Evolutionary conservation across 2,888 invertebrate species (phyloP).

Genomic region (Seira ritae): DNA sequence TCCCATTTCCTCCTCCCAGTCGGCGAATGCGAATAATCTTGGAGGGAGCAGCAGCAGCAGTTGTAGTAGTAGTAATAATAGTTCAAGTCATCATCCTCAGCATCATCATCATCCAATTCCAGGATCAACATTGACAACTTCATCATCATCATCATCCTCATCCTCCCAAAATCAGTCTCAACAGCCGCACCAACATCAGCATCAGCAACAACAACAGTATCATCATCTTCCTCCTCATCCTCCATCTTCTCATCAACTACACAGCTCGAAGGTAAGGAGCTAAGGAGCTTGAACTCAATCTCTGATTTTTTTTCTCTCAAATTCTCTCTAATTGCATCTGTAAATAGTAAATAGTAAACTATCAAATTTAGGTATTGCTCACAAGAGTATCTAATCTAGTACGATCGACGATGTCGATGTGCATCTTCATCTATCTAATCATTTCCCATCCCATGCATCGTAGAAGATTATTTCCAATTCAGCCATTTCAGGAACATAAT

Average conservation of each 20-base stretch:
- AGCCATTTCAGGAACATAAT: too few species aligned
- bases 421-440: too few species aligned
- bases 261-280: neutral
- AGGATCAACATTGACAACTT: neutral
- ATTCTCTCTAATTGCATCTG: too few species aligned
- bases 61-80: constrained; percentile 8
- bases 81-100: constrained; percentile 22
- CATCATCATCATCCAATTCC: constrained; percentile 26
- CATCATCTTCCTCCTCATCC: too few species aligned
- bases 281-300: too few species aligned
- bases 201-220: neutral
- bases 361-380: too few species aligned
- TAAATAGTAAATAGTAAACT: too few species aligned
- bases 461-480: too few species aligned
- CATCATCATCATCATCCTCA: constrained; percentile 26
- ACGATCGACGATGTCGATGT: too few species aligned
- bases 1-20: neutral
- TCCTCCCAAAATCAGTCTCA: constrained; percentile 35
- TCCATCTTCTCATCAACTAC: neutral
- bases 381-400: too few species aligned
- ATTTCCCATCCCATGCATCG: too few species aligned
- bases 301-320: neutral
- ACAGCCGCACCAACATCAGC: constrained; percentile 10
- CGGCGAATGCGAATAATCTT: neutral
- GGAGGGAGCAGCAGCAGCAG: neutral